These are phyloP conservation scores for Leistus spinibarbis DNA, from an alignment of 2,888 invertebrate genomes.

Conservation along the genomic window DNA sequence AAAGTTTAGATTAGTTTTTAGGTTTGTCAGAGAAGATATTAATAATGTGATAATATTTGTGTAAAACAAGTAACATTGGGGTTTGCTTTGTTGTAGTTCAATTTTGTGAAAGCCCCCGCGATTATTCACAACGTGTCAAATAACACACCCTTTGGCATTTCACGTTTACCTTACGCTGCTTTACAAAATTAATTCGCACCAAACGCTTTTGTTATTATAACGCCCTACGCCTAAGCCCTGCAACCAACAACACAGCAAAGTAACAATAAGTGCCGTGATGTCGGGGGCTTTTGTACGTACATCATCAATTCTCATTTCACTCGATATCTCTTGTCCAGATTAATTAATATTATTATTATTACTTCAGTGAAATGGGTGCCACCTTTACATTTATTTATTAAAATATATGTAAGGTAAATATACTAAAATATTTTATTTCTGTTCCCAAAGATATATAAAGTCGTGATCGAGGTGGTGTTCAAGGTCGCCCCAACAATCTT, in stretches of 20 bases:
- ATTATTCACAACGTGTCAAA: slow-evolving; percentile 12
- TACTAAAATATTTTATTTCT: too few relatives aligned
- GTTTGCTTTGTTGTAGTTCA: not conserved
- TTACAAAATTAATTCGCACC: slow-evolving; percentile 10
- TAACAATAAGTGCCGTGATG: not conserved
- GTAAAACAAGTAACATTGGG: not conserved
- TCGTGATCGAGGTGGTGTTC: slow-evolving; percentile 68
- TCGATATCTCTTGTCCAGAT: not conserved
- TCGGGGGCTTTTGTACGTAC: not conserved
- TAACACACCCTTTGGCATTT: not conserved
- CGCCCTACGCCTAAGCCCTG: not conserved
- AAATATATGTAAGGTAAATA: too few relatives aligned
- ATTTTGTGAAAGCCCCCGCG: not conserved
- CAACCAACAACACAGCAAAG: not conserved
- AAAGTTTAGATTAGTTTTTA: too few relatives aligned
- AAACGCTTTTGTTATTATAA: not conserved
- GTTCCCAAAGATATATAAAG: slow-evolving; percentile 65
- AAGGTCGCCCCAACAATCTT: slow-evolving; percentile 72
- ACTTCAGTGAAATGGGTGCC: too few relatives aligned
- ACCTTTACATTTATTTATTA: too few relatives aligned
- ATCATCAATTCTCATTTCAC: not conserved
- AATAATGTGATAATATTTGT: not conserved
- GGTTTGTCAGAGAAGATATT: not conserved
- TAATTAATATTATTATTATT: not conserved
- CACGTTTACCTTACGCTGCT: not conserved